phyloP scores from a whole-genome alignment of 2,888 invertebrate species.

The Achlya flavicornis region DNA sequence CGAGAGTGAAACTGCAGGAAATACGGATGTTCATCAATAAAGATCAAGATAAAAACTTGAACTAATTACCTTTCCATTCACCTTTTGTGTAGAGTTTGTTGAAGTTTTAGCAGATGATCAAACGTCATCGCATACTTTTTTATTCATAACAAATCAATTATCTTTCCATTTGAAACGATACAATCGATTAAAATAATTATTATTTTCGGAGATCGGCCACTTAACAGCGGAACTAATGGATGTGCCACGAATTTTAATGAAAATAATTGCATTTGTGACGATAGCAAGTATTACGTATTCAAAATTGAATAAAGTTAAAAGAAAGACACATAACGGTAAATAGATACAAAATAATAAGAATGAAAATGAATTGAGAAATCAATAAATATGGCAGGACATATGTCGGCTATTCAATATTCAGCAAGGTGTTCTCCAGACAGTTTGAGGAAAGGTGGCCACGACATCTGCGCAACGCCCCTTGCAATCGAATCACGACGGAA shows the following conservation, averaged over 20 bases:
- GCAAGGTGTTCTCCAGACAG: conserved; percentile 54
- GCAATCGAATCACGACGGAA: conserved; percentile 63
- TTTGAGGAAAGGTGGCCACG: conserved; percentile 60
- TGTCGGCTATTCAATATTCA: conserved; percentile 49
- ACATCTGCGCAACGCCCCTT: conserved; percentile 62
- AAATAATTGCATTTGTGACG: conserved; percentile 28
- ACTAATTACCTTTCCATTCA: conserved; percentile 5
- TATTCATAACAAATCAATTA: background rate
- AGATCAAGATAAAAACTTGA: background rate
- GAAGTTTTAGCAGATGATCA: background rate
- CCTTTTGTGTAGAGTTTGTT: background rate
- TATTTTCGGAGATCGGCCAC: conserved; percentile 32
- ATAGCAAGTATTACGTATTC: background rate
- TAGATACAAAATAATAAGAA: background rate
- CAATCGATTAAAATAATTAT: conserved; percentile 18
- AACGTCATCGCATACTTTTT: background rate
- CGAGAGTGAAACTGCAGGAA: conserved; percentile 35
- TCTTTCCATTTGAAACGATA: background rate
- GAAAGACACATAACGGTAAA: background rate
- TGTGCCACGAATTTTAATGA: conserved; percentile 44
- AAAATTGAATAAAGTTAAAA: conserved; percentile 25
- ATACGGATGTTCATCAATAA: conserved; percentile 17
- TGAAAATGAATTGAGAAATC: background rate
- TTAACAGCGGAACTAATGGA: conserved; percentile 38
- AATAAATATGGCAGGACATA: conserved; percentile 26